Percentiles rank a stretch among this genome's conserved stretches.
phyloP scores from a whole-genome alignment of 1,140 invertebrate genomes.

The Triops cancriformis region DNA sequence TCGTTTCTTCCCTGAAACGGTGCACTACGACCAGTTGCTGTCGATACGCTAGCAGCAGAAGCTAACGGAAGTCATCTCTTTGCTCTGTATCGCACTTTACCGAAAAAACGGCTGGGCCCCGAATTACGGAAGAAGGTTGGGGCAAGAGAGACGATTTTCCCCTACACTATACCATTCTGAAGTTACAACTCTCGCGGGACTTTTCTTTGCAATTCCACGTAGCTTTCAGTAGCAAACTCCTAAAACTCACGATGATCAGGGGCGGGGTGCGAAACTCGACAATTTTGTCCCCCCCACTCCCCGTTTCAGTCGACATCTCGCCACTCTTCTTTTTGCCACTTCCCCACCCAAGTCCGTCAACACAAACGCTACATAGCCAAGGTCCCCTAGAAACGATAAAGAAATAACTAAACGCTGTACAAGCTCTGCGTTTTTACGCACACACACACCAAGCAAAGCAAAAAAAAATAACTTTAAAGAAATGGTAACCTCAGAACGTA shows the following conservation, averaged over 20 bases:
- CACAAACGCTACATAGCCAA: background rate
- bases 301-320: no score
- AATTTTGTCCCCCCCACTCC: background rate
- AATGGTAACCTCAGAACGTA: background rate
- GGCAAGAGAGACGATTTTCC: background rate
- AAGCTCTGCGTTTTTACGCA: background rate
- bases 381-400: background rate
- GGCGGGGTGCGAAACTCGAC: background rate
- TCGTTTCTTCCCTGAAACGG: background rate
- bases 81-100: background rate
- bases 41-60: background rate
- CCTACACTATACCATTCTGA: background rate
- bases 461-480: background rate
- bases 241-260: conserved; percentile 11
- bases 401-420: background rate
- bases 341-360: background rate
- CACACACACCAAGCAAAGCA: background rate
- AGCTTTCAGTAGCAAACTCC: background rate
- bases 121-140: no score
- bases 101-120: no score
- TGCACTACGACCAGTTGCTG: background rate
- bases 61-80: background rate
- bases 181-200: background rate
- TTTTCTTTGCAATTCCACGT: background rate
- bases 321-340: no score